phyloP scores from a whole-genome alignment of 2,113 vertebrate genomes.

The Mastomys natalensis region DNA sequence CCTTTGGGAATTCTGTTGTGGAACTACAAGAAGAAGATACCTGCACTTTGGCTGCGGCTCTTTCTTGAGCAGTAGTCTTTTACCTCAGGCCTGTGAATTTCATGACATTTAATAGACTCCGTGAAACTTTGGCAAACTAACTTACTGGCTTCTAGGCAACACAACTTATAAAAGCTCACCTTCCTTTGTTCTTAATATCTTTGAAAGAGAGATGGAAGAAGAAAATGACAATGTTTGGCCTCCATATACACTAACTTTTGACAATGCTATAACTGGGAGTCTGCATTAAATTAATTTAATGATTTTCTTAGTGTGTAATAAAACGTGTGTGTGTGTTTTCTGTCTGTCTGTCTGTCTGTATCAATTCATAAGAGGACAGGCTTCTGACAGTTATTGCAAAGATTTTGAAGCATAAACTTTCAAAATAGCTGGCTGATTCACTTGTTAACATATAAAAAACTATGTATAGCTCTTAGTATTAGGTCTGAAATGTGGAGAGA shows the following conservation, averaged over 20 bases:
- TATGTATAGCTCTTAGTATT: constrained; percentile 12
- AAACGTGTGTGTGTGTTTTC: background rate
- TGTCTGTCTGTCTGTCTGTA: background rate
- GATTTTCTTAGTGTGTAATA: background rate
- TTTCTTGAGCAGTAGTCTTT: background rate
- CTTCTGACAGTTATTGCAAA: constrained; percentile 46
- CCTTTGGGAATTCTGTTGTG: background rate
- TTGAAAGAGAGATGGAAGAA: background rate
- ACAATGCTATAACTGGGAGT: background rate
- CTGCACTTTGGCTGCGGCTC: background rate
- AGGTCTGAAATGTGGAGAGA: background rate
- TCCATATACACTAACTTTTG: background rate
- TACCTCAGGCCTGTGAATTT: background rate
- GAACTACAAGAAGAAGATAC: background rate
- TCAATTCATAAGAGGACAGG: background rate
- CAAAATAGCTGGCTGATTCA: constrained; percentile 56
- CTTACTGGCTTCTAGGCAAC: background rate
- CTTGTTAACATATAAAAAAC: background rate
- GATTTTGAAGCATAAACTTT: constrained; percentile 48
- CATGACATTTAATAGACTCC: constrained; percentile 17
- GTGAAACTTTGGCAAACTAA: background rate
- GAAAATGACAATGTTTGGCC: background rate
- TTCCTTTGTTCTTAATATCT: background rate
- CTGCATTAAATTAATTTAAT: background rate
- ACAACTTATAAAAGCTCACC: background rate